Percentiles rank a stretch among this genome's conserved stretches.
These are phyloP conservation scores for Phainopepla nitens DNA, from an alignment of 2,113 vertebrate genomes.

Conservation along the genomic window DNA sequence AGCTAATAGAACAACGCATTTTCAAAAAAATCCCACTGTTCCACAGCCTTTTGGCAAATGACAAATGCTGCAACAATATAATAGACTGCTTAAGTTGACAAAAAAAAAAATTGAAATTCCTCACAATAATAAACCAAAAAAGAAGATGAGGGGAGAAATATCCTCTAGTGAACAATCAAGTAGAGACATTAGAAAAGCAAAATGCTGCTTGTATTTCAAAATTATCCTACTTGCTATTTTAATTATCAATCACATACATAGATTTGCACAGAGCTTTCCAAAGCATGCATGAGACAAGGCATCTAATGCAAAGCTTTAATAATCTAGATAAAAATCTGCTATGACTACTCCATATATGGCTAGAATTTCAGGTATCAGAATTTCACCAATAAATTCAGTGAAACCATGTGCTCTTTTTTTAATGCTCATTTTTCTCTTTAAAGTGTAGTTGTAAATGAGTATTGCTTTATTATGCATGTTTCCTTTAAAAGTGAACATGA, in stretches of 20 bases:
- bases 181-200: slow-evolving; percentile 28
- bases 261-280: slow-evolving; percentile 21
- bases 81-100: not conserved
- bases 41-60: not conserved
- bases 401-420: slow-evolving; percentile 38
- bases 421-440: slow-evolving; percentile 63
- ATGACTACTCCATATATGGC: not conserved
- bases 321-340: not conserved
- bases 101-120: not conserved
- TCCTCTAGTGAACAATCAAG: not conserved
- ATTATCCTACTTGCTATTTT: slow-evolving; percentile 12
- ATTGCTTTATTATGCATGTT: slow-evolving; percentile 71
- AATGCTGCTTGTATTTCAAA: slow-evolving; percentile 11
- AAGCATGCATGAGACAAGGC: not conserved
- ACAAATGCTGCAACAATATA: not conserved
- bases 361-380: not conserved
- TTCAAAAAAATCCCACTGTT: not conserved
- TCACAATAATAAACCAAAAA: not conserved
- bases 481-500: slow-evolving; percentile 73
- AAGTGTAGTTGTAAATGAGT: slow-evolving; percentile 68
- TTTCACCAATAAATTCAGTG: slow-evolving; percentile 23
- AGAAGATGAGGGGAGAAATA: not conserved
- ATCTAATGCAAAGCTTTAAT: not conserved
- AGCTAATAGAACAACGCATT: not conserved
- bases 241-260: not conserved